phyloP scores from a whole-genome alignment of 2,113 vertebrate genomes.

The Orientallactaga bullata region DNA sequence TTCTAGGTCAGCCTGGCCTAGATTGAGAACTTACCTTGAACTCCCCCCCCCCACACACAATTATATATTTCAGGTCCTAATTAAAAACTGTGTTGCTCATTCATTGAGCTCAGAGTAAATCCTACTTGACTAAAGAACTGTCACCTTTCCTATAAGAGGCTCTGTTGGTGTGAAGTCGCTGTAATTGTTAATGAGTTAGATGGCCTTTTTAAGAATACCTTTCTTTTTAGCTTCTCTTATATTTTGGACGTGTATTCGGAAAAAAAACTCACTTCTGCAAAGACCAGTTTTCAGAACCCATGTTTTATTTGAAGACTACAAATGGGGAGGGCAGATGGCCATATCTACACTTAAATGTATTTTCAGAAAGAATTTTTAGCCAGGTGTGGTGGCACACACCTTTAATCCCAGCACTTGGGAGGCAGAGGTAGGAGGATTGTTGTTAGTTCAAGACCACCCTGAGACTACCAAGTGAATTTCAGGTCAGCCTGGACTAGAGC shows the following conservation, averaged over 20 bases:
- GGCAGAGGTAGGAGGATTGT: too few species aligned
- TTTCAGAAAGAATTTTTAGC: conserved; percentile 39
- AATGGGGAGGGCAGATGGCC: conserved; percentile 21
- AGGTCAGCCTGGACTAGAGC: too few species aligned
- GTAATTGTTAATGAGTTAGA: not conserved
- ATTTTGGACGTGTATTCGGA: conserved; percentile 64
- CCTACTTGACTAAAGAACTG: not conserved
- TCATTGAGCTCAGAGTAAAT: not conserved
- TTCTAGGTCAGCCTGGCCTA: too few species aligned
- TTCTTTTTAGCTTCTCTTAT: conserved; percentile 66
- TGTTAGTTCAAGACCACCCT: too few species aligned
- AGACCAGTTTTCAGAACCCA: conserved; percentile 54
- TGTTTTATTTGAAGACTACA: conserved; percentile 56
- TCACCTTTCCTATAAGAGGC: conserved; percentile 26
- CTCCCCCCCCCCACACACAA: too few species aligned
- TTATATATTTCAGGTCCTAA: not conserved
- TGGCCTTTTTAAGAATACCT: conserved; percentile 50
- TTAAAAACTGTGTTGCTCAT: not conserved
- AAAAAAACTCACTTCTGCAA: conserved; percentile 52
- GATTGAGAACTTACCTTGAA: too few species aligned
- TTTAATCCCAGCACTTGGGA: too few species aligned
- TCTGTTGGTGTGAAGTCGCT: conserved; percentile 37
- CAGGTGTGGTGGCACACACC: too few species aligned
- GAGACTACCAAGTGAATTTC: too few species aligned
- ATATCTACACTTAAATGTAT: not conserved